These are phyloP conservation scores for Malthinus seriepunctatus DNA, from an alignment of 2,888 invertebrate species.

Conservation along the genomic window DNA sequence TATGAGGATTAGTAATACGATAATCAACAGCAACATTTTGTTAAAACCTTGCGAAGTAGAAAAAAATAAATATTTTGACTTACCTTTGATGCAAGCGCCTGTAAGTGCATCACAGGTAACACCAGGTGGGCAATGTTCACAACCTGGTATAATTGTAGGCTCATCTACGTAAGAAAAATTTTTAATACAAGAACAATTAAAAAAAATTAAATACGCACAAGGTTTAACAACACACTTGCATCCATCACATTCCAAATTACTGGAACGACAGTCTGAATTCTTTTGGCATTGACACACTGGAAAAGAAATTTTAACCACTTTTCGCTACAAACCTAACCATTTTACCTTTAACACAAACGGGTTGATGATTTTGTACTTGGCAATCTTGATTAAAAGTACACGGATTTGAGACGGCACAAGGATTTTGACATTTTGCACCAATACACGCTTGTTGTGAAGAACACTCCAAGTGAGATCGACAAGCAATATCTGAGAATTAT, in stretches of 20 bases:
- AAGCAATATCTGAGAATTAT: slow-evolving; percentile 69
- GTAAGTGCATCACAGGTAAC: slow-evolving; percentile 77
- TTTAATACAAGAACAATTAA: background rate
- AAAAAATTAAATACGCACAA: background rate
- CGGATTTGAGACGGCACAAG: slow-evolving; percentile 75
- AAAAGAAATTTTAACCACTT: background rate
- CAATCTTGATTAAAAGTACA: slow-evolving; percentile 78
- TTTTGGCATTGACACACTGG: slow-evolving; percentile 74
- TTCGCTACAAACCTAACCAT: background rate
- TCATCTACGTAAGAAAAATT: slow-evolving; percentile 6
- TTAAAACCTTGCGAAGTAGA: background rate
- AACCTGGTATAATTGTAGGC: slow-evolving; percentile 56
- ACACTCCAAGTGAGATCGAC: slow-evolving; percentile 80
- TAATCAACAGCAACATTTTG: slow-evolving; percentile 50
- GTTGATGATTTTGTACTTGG: slow-evolving; percentile 80
- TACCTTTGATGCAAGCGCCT: slow-evolving; percentile 84
- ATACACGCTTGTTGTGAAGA: slow-evolving; percentile 77
- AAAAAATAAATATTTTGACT: slow-evolving; percentile 44
- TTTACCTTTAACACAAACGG: slow-evolving; percentile 80
- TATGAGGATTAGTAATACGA: background rate
- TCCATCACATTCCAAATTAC: slow-evolving; percentile 65
- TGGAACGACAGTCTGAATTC: slow-evolving; percentile 65
- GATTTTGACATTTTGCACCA: slow-evolving; percentile 78
- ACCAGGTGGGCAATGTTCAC: slow-evolving; percentile 79
- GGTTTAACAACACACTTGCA: slow-evolving; percentile 62